Base-by-base conservation (phyloP, 1,140 invertebrate genomes). In the Dinoponera quadriceps region DNA sequence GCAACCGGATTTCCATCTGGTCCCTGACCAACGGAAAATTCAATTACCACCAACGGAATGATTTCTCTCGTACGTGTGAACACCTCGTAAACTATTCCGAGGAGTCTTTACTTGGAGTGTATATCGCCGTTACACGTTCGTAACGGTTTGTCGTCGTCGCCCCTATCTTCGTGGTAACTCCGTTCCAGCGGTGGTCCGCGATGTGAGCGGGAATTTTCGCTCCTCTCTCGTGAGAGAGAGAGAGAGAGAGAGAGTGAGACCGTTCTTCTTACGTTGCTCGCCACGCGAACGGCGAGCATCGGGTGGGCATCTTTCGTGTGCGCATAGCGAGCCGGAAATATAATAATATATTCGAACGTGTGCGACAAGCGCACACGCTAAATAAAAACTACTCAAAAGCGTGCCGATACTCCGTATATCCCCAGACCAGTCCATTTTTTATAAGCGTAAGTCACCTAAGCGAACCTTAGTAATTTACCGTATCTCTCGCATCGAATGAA, bases 341-440 rank as follows among this genome's bases (percentile, higher is more conserved):
- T 18, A 20, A 20, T 55, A 20, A 55, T 55, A 1, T 20, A 55
- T 22, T 55, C n/a, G n/a, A 44, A 44, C 54, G 54, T 55, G 54
- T 55, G 20, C n/a, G 16, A n/a, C 51, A 5, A 18, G 18, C 54
- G 54, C 11, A 55, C 54, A 55, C 54, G 54, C 20, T 55, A 55
- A 55, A 55, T 20, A 20, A 7, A 20, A 20, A 20, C 54, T 55
- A 55, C n/a, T 55, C 54, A 20, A 55, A n/a, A 20, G n/a, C 11
- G 20, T 55, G 54, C 54, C 20, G n/a, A 20, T 55, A 55, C n/a
- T 55, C 54, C n/a, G 54, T 55, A 55, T 55, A 55, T 3, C 22
- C 54, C 54, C 54, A 55, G 54, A 55, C 54, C 54, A 55, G 54
- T 55, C 54, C 54, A 55, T 20, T 55, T 55, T 55, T 55, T 9